Evolutionary conservation across 2,888 invertebrate species (phyloP), one percentile per base, ranked within the genome.

Genomic region (Dasysyrphus tricinctus): DNA sequence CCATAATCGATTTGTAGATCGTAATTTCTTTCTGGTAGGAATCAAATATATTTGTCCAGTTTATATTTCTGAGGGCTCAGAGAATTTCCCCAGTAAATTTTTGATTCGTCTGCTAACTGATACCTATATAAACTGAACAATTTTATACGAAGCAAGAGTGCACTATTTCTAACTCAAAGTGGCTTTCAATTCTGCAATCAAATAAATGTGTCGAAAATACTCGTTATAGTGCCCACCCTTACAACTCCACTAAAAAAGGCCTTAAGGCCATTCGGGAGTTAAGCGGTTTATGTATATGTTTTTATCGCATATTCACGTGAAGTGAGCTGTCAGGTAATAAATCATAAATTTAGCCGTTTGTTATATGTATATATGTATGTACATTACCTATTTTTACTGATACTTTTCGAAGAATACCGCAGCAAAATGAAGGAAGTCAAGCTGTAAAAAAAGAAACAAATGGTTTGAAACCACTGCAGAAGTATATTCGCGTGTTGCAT

Each of bases 401-500:
- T 78, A 78, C 74, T 51, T 81, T 81, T 78, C 56, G 49, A 70
- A 67, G 47, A 69, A 74, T 74, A 69, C 81, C 85, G 78, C 77
- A 81, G 70, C 73, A 69, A 29, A 74, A 72, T 63, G 65, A 49
- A 72, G 61, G 69, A 76, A 69, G 29, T 59, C 39, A 39, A 29
- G 44, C 54, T 63, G 19, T 44, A 61, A 0, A 51, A 51, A 8
- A 59, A 34, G 19, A n/a, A n/a, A 54, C 1, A 42, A 70, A 70
- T 49, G 49, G 57, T 49, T 61, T 67, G 54, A 80, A 80, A 85
- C 61, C 56, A 80, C 80, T 85, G 84, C 84, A 85, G 80, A 56
- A 77, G 76, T 67, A 76, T 77, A 76, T 77, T 85, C 73, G 85
- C 85, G 85, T 85, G 85, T 81, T 59, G 77, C 85, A 85, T 85